phyloP scores from a whole-genome alignment of 2,797 vertebrate species.

The Mormyrus hasselquistii region DNA sequence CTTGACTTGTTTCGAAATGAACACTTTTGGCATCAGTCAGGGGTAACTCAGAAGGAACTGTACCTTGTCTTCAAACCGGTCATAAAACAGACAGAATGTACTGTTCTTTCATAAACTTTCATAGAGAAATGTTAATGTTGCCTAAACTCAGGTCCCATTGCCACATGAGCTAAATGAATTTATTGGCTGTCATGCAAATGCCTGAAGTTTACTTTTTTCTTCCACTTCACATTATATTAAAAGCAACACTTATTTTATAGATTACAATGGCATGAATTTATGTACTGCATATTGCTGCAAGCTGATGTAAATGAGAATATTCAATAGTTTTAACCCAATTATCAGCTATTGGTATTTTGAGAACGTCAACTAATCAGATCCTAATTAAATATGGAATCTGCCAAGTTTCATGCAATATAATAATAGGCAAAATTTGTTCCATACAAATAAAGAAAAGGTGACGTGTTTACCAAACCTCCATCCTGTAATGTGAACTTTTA shows the following conservation, averaged over 20 bases:
- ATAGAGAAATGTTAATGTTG: neutral
- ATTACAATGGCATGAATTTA: neutral
- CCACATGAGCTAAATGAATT: neutral
- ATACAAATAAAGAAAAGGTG: neutral
- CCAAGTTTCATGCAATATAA: neutral
- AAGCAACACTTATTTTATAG: neutral
- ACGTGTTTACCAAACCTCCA: neutral
- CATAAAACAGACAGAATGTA: neutral
- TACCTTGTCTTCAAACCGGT: neutral
- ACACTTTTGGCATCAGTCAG: neutral
- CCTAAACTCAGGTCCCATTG: neutral
- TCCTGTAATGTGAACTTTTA: neutral
- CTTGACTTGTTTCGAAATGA: neutral
- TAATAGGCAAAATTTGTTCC: neutral
- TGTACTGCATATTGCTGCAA: neutral
- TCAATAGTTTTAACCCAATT: neutral
- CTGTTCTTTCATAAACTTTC: neutral
- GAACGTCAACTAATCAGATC: neutral
- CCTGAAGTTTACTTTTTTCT: neutral
- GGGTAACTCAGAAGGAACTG: neutral
- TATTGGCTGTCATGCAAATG: slow-evolving; percentile 2
- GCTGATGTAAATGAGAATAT: neutral
- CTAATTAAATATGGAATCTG: neutral
- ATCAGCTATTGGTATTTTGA: neutral
- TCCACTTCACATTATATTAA: neutral